Conservation (phyloP, 2,888 invertebrate species). For the Lordiphosa andalusiaca region DNA sequence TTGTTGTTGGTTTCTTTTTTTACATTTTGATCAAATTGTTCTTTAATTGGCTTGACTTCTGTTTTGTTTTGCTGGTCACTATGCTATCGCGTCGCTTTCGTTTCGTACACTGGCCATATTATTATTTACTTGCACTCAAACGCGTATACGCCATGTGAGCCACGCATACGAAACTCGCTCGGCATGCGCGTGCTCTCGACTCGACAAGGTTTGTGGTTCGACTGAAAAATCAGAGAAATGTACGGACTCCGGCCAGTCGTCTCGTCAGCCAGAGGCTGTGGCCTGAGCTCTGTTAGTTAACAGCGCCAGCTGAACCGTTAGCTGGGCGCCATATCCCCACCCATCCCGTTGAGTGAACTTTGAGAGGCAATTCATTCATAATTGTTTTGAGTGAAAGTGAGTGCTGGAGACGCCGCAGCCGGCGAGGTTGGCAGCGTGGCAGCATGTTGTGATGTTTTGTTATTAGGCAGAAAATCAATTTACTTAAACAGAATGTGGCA, state of each 20-base stretch:
- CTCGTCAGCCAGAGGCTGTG: slow-evolving; percentile 49
- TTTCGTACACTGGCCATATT: slow-evolving; percentile 29
- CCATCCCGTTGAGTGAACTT: slow-evolving; percentile 20
- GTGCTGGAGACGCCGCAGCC: background rate
- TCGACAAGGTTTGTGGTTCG: slow-evolving; percentile 50
- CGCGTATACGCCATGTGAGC: slow-evolving; percentile 59
- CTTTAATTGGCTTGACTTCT: slow-evolving; percentile 1
- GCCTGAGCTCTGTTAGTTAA: slow-evolving; percentile 53
- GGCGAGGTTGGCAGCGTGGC: background rate
- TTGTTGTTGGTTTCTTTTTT: background rate
- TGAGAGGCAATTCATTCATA: slow-evolving; percentile 58
- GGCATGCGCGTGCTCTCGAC: slow-evolving; percentile 54
- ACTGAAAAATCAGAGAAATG: slow-evolving; percentile 42
- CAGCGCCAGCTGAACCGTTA: slow-evolving; percentile 61
- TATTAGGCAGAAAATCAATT: slow-evolving; percentile 56
- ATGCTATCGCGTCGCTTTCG: slow-evolving; percentile 17
- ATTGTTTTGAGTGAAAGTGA: slow-evolving; percentile 59
- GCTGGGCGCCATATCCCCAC: no score
- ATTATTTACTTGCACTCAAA: slow-evolving; percentile 36
- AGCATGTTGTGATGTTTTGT: background rate
- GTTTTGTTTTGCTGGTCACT: slow-evolving; percentile 3
- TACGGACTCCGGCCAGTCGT: slow-evolving; percentile 8
- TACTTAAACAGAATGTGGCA: slow-evolving; percentile 49
- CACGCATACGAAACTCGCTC: slow-evolving; percentile 24
- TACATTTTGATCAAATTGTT: slow-evolving; percentile 6